Conservation (phyloP, 2,113 vertebrate genomes). For the Hypomesus transpacificus region DNA sequence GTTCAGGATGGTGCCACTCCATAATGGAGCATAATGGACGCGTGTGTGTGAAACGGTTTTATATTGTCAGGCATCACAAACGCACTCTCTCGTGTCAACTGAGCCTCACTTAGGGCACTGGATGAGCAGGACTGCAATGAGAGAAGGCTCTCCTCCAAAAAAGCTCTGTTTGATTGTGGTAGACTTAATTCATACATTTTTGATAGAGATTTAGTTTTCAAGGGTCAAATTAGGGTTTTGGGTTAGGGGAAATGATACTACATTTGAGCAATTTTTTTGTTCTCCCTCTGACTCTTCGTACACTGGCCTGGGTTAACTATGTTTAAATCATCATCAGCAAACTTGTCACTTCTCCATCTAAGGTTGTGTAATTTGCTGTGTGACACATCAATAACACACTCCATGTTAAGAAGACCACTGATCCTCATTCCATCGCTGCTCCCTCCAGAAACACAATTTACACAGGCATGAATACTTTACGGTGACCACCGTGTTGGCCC, state of each 20-base stretch:
- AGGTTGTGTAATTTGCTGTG: not conserved
- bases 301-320: not conserved
- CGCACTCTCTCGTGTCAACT: constrained; percentile 16
- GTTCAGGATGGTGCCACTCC: constrained; percentile 35
- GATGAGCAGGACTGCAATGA: not conserved
- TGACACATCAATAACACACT: not conserved
- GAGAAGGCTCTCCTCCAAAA: too few species aligned
- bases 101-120: constrained; percentile 28
- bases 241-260: too few species aligned
- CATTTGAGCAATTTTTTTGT: not conserved
- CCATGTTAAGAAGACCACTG: not conserved
- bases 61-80: constrained; percentile 39
- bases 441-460: not conserved
- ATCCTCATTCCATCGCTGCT: not conserved
- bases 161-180: too few species aligned
- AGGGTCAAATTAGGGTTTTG: too few species aligned
- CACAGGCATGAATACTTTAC: not conserved
- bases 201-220: too few species aligned
- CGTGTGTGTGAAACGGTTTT: constrained; percentile 35
- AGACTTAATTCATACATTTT: too few species aligned
- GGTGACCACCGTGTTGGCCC: not conserved
- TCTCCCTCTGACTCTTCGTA: not conserved
- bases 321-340: too few species aligned
- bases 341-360: too few species aligned
- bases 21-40: constrained; percentile 56